Conservation (phyloP, 2,888 invertebrate species). For the Cataglyphis albicans region DNA sequence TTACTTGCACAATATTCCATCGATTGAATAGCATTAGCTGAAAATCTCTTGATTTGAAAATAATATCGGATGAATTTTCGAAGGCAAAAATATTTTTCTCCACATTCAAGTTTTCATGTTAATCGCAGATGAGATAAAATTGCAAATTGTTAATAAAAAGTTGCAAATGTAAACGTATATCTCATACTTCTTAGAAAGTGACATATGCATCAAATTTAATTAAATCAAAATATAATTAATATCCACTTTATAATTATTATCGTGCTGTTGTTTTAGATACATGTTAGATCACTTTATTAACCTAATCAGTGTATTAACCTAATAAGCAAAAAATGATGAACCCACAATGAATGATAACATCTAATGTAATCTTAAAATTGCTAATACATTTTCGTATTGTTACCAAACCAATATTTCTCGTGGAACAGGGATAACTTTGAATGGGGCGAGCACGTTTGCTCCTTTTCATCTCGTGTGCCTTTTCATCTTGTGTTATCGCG, state of each 20-base stretch:
- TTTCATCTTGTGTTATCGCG: conserved; percentile 10
- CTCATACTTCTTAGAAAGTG: not conserved
- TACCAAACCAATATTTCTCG: not conserved
- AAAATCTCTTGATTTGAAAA: too few relatives aligned
- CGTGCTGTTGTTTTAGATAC: not conserved
- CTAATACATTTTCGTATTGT: not conserved
- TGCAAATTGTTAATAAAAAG: too few relatives aligned
- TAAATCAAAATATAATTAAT: not conserved
- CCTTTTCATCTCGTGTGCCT: not conserved
- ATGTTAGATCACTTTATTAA: not conserved
- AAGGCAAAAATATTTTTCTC: not conserved
- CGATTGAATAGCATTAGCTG: not conserved
- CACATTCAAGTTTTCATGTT: not conserved
- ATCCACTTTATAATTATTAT: not conserved
- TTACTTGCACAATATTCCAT: not conserved
- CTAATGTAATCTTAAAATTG: not conserved
- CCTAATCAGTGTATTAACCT: not conserved
- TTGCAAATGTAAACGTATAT: not conserved
- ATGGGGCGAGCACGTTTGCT: not conserved
- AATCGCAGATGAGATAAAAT: not conserved
- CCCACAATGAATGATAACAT: not conserved
- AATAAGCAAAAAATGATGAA: not conserved
- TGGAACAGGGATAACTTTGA: not conserved
- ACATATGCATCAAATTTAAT: not conserved
- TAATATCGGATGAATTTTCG: not conserved